Evolutionary conservation across 2,113 vertebrate species (phyloP), one percentile per base, ranked within the genome.

Genomic region (Myrmecobius fasciatus): DNA sequence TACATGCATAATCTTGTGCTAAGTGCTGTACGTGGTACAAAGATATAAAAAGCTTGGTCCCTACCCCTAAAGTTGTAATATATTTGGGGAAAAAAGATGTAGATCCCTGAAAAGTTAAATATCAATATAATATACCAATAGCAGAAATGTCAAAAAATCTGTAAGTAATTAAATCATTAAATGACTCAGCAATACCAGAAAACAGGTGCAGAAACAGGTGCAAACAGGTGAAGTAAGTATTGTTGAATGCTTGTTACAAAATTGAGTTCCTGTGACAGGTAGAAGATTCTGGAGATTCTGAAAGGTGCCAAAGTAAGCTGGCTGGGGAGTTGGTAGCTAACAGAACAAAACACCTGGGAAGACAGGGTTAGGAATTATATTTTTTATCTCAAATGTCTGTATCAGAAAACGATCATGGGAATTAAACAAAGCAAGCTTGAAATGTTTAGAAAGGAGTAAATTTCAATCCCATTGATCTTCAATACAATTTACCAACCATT

Each of bases 141-240:
- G 67, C 1, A 83, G 20, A 83, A n/a, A 43, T 83, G n/a, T 83
- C 67, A 83, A 83, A 83, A 83, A 43, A 17, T 24, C n/a, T 43
- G 6, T 24, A 83, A 43, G 24, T 83, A 83, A 83, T 83, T 43
- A 83, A 83, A 83, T 43, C 17, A 43, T 83, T 83, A 83, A 83
- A 43, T 83, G 67, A 83, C n/a, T 43, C 67, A 17, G 12, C 17
- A 83, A n/a, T n/a, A 43, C 6, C 67, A 83, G 67, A 83, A 83
- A 83, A 83, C 67, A 83, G 67, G 67, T 83, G 67, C 67, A 83
- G 67, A 83, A 83, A 83, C 67, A 83, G 67, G 67, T 83, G 67
- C n/a, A 26, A 83, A 43, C 36, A 43, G 67, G 67, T 83, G 67
- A 83, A 43, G 5, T 83, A n/a, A 83, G 22, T 83, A 83, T 83